A percentile compares a stretch with the other conserved stretches of the same genome.
Evolutionary conservation across 2,113 vertebrate genomes (phyloP).

Genomic region (Sturnus vulgaris): DNA sequence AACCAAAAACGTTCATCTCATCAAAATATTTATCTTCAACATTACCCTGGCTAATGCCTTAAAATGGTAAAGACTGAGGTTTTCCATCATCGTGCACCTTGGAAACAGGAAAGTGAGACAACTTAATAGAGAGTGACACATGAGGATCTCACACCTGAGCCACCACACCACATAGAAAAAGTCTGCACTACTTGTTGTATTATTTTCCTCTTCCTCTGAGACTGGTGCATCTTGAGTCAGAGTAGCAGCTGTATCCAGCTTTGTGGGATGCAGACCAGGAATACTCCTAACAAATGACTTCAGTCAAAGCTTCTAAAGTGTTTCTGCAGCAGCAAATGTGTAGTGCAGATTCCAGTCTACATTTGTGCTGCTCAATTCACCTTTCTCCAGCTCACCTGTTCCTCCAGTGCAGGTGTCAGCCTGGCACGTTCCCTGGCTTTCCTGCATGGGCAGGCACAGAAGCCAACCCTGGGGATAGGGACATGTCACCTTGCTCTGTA

Average conservation of each 20-base stretch:
- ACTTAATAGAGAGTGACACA: neutral
- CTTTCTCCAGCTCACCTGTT: neutral
- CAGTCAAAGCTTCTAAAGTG: neutral
- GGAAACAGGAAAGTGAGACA: neutral
- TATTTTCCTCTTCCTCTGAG: neutral
- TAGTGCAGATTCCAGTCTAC: neutral
- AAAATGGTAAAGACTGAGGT: neutral
- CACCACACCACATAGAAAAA: neutral
- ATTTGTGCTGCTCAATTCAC: neutral
- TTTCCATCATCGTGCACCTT: neutral
- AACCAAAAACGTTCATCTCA: neutral
- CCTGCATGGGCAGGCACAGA: neutral
- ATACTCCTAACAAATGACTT: neutral
- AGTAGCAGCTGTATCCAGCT: neutral
- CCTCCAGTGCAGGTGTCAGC: neutral
- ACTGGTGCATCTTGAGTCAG: neutral
- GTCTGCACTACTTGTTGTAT: neutral
- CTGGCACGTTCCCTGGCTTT: neutral
- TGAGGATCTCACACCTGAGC: neutral
- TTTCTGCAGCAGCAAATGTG: neutral
- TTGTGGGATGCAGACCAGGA: neutral
- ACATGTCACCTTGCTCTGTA: fast-evolving
- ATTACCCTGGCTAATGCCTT: neutral
- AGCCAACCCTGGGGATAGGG: neutral
- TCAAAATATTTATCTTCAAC: neutral